These are phyloP conservation scores for Takifugu bimaculatus DNA, from an alignment of 2,113 vertebrate species.

Conservation along the genomic window DNA sequence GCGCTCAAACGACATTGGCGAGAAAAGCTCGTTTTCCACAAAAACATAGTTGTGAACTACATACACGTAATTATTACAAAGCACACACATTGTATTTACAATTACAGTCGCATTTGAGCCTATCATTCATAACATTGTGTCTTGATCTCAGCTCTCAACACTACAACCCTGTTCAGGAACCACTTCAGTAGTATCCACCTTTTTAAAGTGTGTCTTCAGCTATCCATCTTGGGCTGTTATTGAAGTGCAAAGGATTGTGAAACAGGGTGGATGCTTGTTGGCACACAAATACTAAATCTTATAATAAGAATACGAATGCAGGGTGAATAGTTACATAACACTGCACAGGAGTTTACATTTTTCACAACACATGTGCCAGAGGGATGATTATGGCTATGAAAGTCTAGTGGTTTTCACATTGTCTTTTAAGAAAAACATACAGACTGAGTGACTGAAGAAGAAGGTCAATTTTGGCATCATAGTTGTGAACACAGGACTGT, in stretches of 20 bases:
- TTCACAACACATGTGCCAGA: not conserved
- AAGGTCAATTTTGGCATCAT: too few species aligned
- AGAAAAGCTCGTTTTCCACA: not conserved
- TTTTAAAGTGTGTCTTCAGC: too few species aligned
- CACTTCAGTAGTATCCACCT: too few species aligned
- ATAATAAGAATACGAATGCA: not conserved
- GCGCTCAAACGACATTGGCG: not conserved
- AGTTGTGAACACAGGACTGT: too few species aligned
- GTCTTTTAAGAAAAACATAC: too few species aligned
- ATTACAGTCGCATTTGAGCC: too few species aligned
- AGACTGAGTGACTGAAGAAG: too few species aligned
- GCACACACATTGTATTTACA: not conserved
- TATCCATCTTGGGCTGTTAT: not conserved
- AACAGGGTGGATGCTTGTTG: not conserved
- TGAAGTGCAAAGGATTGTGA: not conserved
- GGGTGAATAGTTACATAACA: too few species aligned
- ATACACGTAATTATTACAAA: not conserved
- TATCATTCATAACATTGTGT: too few species aligned
- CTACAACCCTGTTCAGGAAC: too few species aligned
- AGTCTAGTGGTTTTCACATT: too few species aligned
- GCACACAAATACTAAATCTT: not conserved
- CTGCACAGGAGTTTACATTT: not conserved
- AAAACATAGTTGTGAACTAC: not conserved
- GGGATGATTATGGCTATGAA: not conserved
- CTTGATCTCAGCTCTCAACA: too few species aligned